Conservation (phyloP, 2,797 vertebrate species). For the Tenualosa thibaudeaui region DNA sequence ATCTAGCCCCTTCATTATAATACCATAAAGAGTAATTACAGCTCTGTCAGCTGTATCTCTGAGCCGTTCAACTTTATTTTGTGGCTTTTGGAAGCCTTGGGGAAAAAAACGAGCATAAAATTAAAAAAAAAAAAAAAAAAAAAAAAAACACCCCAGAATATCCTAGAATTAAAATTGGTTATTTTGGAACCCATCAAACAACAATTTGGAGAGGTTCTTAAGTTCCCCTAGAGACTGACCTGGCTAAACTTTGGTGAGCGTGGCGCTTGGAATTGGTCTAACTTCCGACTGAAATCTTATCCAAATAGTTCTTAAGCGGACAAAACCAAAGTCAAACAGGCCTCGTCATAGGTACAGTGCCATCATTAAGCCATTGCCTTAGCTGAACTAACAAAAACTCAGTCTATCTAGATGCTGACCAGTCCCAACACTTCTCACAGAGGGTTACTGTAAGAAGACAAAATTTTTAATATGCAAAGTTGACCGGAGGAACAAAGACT, state of each 20-base stretch:
- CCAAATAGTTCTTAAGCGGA: neutral
- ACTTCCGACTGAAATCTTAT: neutral
- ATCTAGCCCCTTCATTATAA: conserved; percentile 74
- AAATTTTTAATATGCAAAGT: neutral
- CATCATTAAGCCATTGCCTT: neutral
- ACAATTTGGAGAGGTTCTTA: conserved; percentile 59
- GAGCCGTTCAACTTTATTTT: conserved; percentile 28
- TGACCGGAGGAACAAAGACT: neutral
- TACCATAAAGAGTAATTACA: conserved; percentile 74
- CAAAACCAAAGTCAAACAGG: neutral
- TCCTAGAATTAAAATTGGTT: conserved; percentile 62
- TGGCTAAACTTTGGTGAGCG: conserved; percentile 26
- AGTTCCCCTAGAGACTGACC: conserved; percentile 22
- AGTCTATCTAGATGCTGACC: neutral
- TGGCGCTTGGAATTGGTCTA: neutral
- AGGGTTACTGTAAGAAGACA: neutral
- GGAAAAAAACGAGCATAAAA: conserved; percentile 34
- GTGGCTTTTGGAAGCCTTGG: conserved; percentile 44
- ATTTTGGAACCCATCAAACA: conserved; percentile 65
- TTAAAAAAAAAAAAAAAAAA: conserved; percentile 63
- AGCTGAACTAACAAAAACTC: neutral
- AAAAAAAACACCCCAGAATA: conserved; percentile 62
- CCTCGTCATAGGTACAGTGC: neutral
- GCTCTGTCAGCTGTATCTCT: conserved; percentile 47
- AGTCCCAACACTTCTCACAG: neutral